Conservation (phyloP, 2,113 vertebrate genomes). For the Megaleporinus macrocephalus region DNA sequence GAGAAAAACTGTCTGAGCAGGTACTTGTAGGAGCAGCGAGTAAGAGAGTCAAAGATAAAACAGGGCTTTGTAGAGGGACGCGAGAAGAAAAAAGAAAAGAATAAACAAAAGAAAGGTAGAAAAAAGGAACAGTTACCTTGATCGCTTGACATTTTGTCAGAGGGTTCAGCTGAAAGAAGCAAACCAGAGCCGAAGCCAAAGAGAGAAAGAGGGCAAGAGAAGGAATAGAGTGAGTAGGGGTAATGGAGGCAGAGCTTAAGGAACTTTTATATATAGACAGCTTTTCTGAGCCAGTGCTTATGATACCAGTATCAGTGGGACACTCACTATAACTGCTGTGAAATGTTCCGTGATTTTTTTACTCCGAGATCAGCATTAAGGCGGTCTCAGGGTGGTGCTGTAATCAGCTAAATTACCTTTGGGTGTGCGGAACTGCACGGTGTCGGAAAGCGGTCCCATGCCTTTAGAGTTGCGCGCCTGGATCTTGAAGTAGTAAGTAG, state of each 20-base stretch:
- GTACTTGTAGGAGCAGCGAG: conserved; percentile 61
- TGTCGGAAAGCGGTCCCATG: conserved; percentile 98
- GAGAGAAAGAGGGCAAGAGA: conserved; percentile 78
- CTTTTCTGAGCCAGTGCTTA: background rate
- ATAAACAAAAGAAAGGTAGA: background rate
- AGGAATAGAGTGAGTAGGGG: conserved; percentile 64
- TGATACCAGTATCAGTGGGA: background rate
- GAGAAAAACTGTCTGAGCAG: conserved; percentile 63
- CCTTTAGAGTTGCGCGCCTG: conserved; percentile 98
- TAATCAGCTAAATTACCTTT: conserved; percentile 82
- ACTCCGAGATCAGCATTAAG: background rate
- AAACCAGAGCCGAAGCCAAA: conserved; percentile 74
- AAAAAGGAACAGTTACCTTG: conserved; percentile 90
- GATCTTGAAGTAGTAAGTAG: conserved; percentile 97
- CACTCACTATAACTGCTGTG: background rate
- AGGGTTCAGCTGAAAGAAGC: conserved; percentile 90
- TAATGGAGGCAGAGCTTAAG: background rate
- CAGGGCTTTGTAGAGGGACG: background rate
- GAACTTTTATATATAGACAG: background rate
- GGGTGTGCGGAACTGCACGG: conserved; percentile 94
- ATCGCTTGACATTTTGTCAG: conserved; percentile 99
- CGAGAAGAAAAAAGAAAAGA: background rate
- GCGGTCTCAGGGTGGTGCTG: background rate
- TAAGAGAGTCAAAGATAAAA: background rate
- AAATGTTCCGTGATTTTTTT: background rate